Conservation (phyloP, 2,888 invertebrate species). For the Drosophila rellima region DNA sequence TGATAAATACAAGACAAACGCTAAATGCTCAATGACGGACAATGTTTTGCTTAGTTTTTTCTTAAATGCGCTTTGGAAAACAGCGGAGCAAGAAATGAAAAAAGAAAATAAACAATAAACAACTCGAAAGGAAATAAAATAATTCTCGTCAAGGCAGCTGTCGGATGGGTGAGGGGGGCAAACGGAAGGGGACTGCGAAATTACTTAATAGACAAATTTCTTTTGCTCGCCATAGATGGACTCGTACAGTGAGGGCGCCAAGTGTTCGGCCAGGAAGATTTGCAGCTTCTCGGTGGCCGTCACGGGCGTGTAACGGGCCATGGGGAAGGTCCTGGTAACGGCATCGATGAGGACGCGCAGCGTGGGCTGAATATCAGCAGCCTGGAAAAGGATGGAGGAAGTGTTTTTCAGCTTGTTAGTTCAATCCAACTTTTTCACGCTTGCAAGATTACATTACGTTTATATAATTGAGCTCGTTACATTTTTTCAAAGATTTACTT, state of each 20-base stretch:
- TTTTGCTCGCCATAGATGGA: conserved; percentile 88
- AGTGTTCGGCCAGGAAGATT: conserved; percentile 92
- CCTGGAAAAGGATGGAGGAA: conserved; percentile 85
- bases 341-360: conserved; percentile 92
- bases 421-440: not conserved
- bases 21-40: conserved; percentile 69
- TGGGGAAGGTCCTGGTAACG: conserved; percentile 92
- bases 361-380: conserved; percentile 91
- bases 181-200: conserved; percentile 13
- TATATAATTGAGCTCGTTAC: too few species aligned
- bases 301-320: conserved; percentile 93
- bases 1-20: conserved; percentile 29
- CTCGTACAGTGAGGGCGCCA: conserved; percentile 93
- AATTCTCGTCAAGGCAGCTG: conserved; percentile 22
- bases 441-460: too few species aligned
- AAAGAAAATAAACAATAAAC: conserved; percentile 57
- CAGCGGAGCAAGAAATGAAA: conserved; percentile 41
- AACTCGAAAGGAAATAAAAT: conserved; percentile 24
- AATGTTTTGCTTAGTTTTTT: conserved; percentile 29
- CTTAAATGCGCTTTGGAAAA: conserved; percentile 64
- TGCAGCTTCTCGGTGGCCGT: conserved; percentile 92
- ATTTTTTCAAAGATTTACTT: too few species aligned
- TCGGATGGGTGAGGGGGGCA: not conserved
- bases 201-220: conserved; percentile 69
- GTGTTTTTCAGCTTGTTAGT: conserved; percentile 36